Evolutionary conservation across 2,888 invertebrate genomes (phyloP).

Genomic region (Pyrgus malvae): DNA sequence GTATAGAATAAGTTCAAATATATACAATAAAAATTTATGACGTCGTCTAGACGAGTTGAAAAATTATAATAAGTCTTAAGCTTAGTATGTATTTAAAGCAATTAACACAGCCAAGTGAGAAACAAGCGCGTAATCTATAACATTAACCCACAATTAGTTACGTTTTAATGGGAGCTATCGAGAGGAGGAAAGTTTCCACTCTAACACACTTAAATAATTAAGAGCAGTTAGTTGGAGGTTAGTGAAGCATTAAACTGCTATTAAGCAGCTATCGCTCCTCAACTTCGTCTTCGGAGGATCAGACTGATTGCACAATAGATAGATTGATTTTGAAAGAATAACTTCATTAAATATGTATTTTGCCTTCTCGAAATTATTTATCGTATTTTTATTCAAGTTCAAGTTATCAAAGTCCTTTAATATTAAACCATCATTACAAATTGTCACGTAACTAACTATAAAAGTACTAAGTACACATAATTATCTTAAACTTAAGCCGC

Average conservation of each 20-base stretch:
- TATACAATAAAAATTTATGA: not conserved
- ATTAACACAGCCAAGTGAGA: conserved; percentile 42
- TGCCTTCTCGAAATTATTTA: too few species aligned
- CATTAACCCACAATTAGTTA: conserved; percentile 65
- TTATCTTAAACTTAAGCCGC: too few species aligned
- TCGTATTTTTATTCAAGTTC: too few species aligned
- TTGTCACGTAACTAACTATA: too few species aligned
- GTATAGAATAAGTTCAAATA: too few species aligned
- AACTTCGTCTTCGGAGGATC: conserved; percentile 25
- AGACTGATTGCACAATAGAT: conserved; percentile 17
- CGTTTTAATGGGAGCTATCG: conserved; percentile 54
- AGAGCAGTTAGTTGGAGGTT: conserved; percentile 60
- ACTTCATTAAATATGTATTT: not conserved
- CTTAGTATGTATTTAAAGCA: conserved; percentile 40
- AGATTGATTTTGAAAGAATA: conserved; percentile 5
- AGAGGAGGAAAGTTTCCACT: conserved; percentile 58
- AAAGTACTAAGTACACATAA: too few species aligned
- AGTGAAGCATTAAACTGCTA: conserved; percentile 53
- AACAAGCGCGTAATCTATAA: conserved; percentile 52
- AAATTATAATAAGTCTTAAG: conserved; percentile 32
- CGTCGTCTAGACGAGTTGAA: conserved; percentile 20
- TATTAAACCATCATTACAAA: too few species aligned
- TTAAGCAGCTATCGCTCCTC: conserved; percentile 46
- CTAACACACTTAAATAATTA: conserved; percentile 66
- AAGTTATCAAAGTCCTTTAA: too few species aligned